phyloP scores from a whole-genome alignment of 1,140 invertebrate genomes.

The Dufourea novaeangliae region DNA sequence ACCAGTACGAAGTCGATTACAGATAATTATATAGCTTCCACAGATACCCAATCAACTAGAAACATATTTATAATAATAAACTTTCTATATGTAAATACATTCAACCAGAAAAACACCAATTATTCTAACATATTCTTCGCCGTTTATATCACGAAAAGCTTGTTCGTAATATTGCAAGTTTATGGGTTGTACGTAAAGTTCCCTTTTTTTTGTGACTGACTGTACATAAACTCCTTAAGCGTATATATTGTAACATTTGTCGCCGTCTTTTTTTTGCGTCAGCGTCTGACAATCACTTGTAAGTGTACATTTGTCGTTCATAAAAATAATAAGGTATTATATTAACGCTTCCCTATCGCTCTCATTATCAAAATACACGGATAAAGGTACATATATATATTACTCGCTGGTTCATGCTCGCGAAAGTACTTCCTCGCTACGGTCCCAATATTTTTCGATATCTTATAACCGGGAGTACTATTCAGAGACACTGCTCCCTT shows the following conservation, averaged over 20 bases:
- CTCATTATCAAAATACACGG: slow-evolving; percentile 3
- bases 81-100: too few relatives aligned
- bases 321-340: slow-evolving; percentile 36
- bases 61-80: too few relatives aligned
- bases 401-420: not conserved
- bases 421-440: not conserved
- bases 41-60: too few relatives aligned
- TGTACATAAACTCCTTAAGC: slow-evolving; percentile 54
- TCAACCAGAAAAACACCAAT: too few relatives aligned
- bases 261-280: slow-evolving; percentile 1
- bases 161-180: not conserved
- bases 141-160: too few relatives aligned
- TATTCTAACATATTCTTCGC: too few relatives aligned
- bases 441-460: not conserved
- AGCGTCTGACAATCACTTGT: slow-evolving; percentile 2
- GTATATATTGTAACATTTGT: slow-evolving; percentile 49
- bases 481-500: not conserved
- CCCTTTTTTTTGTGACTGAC: too few relatives aligned
- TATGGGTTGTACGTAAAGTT: not conserved
- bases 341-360: not conserved
- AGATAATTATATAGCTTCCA: too few relatives aligned
- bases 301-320: slow-evolving; percentile 2
- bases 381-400: slow-evolving; percentile 12
- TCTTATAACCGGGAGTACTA: not conserved
- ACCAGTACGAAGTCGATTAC: too few relatives aligned